Conservation (phyloP, 2,797 vertebrate genomes). For the Calcarius lapponicus region DNA sequence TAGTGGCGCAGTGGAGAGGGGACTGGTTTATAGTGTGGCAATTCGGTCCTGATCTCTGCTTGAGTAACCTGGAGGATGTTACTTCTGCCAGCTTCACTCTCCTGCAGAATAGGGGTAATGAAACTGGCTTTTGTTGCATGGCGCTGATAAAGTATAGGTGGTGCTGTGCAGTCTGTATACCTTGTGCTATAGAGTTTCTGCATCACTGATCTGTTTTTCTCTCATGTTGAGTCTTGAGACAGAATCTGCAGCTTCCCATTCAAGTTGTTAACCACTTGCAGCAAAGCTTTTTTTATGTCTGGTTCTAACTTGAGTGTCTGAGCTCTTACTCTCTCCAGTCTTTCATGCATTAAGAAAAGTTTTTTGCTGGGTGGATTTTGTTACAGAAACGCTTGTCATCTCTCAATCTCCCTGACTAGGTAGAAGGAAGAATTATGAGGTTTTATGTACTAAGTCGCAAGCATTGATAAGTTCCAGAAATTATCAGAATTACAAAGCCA, state of each 20-base stretch:
- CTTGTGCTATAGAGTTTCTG: not conserved
- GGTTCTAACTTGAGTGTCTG: fast-evolving
- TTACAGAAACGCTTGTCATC: not conserved
- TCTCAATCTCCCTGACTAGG: not conserved
- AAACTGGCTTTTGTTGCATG: not conserved
- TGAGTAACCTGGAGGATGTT: not conserved
- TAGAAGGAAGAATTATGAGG: not conserved
- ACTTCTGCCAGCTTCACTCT: not conserved
- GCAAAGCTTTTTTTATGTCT: not conserved
- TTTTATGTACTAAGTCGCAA: not conserved
- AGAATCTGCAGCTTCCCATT: not conserved
- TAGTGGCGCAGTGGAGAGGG: no score
- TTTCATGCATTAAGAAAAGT: not conserved
- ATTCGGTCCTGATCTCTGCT: not conserved
- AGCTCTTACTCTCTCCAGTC: not conserved
- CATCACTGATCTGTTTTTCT: not conserved
- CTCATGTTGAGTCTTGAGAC: not conserved
- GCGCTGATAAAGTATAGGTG: not conserved
- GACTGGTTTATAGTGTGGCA: not conserved
- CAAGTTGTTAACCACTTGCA: not conserved
- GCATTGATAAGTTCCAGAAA: not conserved
- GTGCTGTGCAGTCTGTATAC: not conserved
- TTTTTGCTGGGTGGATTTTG: not conserved
- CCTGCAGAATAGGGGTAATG: not conserved
- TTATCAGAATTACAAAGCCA: not conserved